These are phyloP conservation scores for Ctena decussata DNA, from an alignment of 2,888 invertebrate genomes.

Conservation along the genomic window DNA sequence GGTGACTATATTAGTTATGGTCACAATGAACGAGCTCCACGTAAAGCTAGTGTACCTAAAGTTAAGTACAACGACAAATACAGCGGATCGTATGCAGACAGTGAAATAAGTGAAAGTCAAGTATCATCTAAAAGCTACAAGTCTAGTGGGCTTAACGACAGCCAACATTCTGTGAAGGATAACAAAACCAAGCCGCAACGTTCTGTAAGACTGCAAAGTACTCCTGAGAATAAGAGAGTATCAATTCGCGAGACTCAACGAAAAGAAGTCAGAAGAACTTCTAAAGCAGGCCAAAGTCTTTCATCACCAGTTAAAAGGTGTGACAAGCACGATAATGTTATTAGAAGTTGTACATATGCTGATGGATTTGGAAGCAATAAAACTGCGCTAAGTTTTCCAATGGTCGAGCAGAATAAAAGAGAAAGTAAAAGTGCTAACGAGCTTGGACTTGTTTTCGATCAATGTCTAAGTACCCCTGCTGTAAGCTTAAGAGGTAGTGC, in stretches of 20 bases:
- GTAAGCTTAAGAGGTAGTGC: conserved; percentile 12
- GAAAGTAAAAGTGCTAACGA: neutral
- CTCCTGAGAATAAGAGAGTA: neutral
- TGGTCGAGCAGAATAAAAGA: neutral
- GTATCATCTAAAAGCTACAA: neutral
- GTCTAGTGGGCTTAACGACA: neutral
- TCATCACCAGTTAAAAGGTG: neutral
- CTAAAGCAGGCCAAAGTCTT: neutral
- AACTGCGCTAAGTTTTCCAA: neutral
- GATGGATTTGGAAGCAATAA: neutral
- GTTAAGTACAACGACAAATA: neutral
- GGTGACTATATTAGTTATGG: neutral
- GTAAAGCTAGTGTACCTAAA: neutral
- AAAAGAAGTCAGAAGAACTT: neutral
- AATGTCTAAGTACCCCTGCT: neutral
- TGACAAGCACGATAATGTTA: neutral
- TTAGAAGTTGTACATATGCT: conserved; percentile 3
- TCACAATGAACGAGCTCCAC: neutral
- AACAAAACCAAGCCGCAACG: neutral
- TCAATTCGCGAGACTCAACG: neutral
- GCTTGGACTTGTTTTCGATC: neutral
- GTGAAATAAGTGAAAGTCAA: neutral
- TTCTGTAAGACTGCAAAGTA: neutral
- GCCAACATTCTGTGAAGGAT: neutral
- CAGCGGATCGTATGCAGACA: neutral